Evolutionary conservation across 1,140 invertebrate genomes (phyloP), one percentile per base, ranked within the genome.

Genomic region (Melanaphis sacchari): DNA sequence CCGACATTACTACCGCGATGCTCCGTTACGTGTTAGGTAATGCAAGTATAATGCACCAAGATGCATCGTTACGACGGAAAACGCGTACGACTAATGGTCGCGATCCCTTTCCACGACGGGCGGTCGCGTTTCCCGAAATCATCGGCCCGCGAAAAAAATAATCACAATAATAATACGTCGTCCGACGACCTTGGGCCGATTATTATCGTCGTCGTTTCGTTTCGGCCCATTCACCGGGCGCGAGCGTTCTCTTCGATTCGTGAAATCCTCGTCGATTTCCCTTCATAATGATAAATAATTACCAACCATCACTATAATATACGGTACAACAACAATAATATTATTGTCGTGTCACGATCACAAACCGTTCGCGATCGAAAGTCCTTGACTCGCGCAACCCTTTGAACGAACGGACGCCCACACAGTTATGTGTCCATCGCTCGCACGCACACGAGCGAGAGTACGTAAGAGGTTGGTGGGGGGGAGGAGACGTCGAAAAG

Each of bases 191-290:
- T 91, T 93, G 76, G 90, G 91, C 43, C 54, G 46, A 96, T 96
- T 41, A 97, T 81, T 38, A 38, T 38, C 7, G 22, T 82, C 36
- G 40, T 95, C 96, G 96, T 96, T 96, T 97, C 96, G 97, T 97
- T 54, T 90, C 93, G 85, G 59, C 59, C 93, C 59, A 46, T 89
- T 91, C 87, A 49, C 66, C 43, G 52, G n/a, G n/a, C 43, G 88
- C 89, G 46, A 41, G 88, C 89, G 52, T 66, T 59, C 41, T 52
- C 89, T 90, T 90, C 38, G 59, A 43, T 90, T 66, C 52, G n/a
- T 38, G 41, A 90, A 90, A 66, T 24, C 24, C 38, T 90, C 89
- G 24, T 59, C 49, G 54, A 66, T 90, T 90, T 90, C 87, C 87
- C 36, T 89, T 90, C 59, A 59, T 76, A 76, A n/a, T 76, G 59